Percentiles rank a stretch among this genome's conserved stretches.
Evolutionary conservation across 1,140 invertebrate species (phyloP).

Genomic region (Patella vulgata): DNA sequence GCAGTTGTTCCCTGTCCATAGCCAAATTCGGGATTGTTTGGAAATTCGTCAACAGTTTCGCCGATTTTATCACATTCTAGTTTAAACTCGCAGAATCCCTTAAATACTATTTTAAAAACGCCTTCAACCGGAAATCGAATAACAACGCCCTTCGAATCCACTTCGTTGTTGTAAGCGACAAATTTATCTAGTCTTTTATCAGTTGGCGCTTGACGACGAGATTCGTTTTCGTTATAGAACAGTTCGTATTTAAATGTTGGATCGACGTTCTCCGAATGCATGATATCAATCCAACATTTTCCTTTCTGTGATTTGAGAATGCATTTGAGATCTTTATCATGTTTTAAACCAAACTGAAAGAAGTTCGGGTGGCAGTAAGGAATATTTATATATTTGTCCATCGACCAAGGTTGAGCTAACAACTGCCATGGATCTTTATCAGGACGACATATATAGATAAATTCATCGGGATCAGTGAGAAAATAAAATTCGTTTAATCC

Average conservation of each 20-base stretch:
- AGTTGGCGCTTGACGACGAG: constrained; percentile 32
- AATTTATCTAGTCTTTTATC: constrained; percentile 27
- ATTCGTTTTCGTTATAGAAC: constrained; percentile 20
- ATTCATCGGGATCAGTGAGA: constrained; percentile 13
- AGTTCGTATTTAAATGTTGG: constrained; percentile 26
- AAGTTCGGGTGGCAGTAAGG: too few relatives aligned
- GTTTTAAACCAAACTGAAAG: too few relatives aligned
- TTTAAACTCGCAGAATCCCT: constrained; percentile 36
- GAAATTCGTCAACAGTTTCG: constrained; percentile 38
- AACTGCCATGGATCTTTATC: constrained; percentile 12
- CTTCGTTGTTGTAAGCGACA: constrained; percentile 31
- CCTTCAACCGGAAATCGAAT: constrained; percentile 42
- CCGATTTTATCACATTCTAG: constrained; percentile 35
- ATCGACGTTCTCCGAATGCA: constrained; percentile 14
- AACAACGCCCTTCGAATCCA: constrained; percentile 25
- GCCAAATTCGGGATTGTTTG: constrained; percentile 41
- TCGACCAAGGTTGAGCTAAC: not conserved
- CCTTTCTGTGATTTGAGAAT: constrained; percentile 28
- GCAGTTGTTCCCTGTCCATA: constrained; percentile 37
- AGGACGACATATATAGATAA: constrained; percentile 7
- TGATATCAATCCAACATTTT: constrained; percentile 27
- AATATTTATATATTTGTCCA: too few relatives aligned
- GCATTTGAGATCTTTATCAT: constrained; percentile 12
- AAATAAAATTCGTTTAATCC: constrained; percentile 14
- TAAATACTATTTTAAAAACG: constrained; percentile 32